phyloP scores from a whole-genome alignment of 2,113 vertebrate genomes.

The Chiloscyllium plagiosum region DNA sequence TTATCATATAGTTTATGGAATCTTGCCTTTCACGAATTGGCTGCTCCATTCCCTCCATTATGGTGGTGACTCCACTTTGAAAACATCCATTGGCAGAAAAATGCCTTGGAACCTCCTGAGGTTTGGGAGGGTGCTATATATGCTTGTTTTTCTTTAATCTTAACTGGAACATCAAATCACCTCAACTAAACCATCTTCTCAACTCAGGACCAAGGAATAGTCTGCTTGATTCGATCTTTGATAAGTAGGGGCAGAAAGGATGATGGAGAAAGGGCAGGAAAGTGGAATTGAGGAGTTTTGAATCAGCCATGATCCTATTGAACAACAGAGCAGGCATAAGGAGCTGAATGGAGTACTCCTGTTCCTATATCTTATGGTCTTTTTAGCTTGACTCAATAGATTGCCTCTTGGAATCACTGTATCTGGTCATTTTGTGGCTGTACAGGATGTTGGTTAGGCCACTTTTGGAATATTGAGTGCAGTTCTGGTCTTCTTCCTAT shows the following conservation, averaged over 20 bases:
- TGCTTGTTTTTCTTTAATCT: too few species aligned
- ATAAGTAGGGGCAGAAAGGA: too few species aligned
- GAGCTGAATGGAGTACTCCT: too few species aligned
- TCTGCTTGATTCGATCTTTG: too few species aligned
- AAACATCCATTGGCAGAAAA: background rate
- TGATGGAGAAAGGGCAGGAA: too few species aligned
- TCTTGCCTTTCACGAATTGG: background rate
- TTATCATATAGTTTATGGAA: background rate
- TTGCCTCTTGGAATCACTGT: background rate
- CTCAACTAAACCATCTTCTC: background rate
- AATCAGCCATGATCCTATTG: too few species aligned
- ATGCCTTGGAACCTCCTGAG: background rate
- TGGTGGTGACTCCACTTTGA: background rate
- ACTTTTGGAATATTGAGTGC: background rate
- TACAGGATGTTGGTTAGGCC: too few species aligned
- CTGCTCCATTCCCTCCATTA: background rate
- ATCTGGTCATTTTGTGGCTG: too few species aligned
- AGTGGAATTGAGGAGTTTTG: too few species aligned
- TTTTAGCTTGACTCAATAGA: background rate
- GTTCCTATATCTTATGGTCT: too few species aligned
- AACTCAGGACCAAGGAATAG: background rate
- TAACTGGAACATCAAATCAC: background rate
- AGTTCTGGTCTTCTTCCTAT: too few species aligned
- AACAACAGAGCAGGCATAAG: too few species aligned
- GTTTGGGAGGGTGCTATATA: background rate